These are phyloP conservation scores for Oryzias woworae DNA, from an alignment of 2,113 vertebrate species.

Conservation along the genomic window DNA sequence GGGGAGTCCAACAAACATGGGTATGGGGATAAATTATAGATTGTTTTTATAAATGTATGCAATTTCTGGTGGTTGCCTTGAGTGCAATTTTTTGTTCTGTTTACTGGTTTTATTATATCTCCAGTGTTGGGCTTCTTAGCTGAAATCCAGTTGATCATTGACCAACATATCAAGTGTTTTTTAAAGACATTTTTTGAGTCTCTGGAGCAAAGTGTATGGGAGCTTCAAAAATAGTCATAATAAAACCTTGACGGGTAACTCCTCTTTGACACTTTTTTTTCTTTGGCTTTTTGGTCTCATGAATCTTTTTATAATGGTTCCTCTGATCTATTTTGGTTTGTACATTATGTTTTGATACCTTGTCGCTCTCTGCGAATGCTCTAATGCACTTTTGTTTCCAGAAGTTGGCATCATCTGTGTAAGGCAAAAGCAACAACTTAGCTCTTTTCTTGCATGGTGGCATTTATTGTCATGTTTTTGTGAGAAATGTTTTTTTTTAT, in stretches of 20 bases:
- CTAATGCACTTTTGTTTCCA: constrained; percentile 90
- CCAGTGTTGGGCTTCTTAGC: constrained; percentile 73
- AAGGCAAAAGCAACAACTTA: constrained; percentile 58
- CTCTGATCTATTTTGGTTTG: constrained; percentile 31
- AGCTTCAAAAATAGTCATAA: constrained; percentile 56
- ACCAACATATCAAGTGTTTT: constrained; percentile 74
- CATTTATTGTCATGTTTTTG: constrained; percentile 69
- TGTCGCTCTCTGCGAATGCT: constrained; percentile 94
- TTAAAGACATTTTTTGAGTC: constrained; percentile 38
- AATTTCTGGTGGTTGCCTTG: constrained; percentile 71
- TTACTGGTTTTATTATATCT: constrained; percentile 73
- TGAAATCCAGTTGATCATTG: constrained; percentile 58
- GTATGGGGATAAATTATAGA: constrained; percentile 50
- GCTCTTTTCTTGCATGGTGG: constrained; percentile 60
- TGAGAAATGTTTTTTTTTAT: constrained; percentile 54
- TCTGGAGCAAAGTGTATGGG: constrained; percentile 45
- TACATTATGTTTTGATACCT: constrained; percentile 20
- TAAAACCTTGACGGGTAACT: constrained; percentile 63
- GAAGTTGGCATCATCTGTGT: constrained; percentile 85
- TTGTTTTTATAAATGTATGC: constrained; percentile 63
- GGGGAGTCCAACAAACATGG: constrained; percentile 28
- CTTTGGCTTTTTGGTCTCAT: not conserved
- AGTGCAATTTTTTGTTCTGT: constrained; percentile 71
- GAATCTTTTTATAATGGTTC: not conserved
- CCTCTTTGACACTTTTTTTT: constrained; percentile 33